Evolutionary conservation across 2,797 vertebrate species (phyloP).

Genomic region (Coreius guichenoti): DNA sequence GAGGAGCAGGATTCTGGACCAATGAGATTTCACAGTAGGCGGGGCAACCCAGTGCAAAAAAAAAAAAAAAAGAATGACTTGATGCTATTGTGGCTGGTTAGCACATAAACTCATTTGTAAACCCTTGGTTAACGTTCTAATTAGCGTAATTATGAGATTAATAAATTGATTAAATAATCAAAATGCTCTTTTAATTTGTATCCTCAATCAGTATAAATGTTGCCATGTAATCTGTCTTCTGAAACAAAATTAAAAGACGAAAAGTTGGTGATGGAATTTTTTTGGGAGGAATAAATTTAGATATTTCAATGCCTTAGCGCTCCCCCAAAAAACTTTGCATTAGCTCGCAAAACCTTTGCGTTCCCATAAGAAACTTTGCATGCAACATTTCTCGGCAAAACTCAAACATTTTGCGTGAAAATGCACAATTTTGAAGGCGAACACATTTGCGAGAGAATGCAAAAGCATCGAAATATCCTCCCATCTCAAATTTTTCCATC

Average conservation of each 20-base stretch:
- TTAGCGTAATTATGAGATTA: background rate
- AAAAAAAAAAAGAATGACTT: background rate
- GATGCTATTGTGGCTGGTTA: background rate
- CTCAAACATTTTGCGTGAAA: too few species aligned
- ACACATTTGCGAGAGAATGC: too few species aligned
- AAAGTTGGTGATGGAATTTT: too few species aligned
- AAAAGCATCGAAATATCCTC: too few species aligned
- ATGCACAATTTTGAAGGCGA: too few species aligned
- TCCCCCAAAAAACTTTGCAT: background rate
- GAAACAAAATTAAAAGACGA: too few species aligned
- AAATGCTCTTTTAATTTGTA: background rate
- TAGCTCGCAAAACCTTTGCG: background rate
- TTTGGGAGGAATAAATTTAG: too few species aligned
- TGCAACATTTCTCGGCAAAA: too few species aligned
- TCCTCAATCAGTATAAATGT: background rate
- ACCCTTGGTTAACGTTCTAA: background rate
- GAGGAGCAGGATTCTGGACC: background rate
- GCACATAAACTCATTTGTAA: background rate
- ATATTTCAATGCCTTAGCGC: too few species aligned
- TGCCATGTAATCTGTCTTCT: too few species aligned
- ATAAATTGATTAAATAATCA: background rate
- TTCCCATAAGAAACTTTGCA: background rate
- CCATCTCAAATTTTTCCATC: too few species aligned
- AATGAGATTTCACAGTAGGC: background rate
- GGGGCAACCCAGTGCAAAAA: background rate